Evolutionary conservation across 2,797 vertebrate genomes (phyloP).

Genomic region (Myotis pilosus): DNA sequence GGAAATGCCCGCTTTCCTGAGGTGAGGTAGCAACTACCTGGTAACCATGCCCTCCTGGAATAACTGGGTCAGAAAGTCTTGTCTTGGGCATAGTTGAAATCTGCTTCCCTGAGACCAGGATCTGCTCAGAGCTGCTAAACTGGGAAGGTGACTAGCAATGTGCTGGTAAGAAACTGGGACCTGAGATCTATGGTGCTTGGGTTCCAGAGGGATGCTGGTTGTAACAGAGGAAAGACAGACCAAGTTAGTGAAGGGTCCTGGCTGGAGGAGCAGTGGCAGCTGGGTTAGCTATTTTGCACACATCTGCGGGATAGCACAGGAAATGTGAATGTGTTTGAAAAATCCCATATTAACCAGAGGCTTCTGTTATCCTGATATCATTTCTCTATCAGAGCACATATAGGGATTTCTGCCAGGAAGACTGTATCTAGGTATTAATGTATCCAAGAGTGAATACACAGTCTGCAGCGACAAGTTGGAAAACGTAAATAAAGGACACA

Average conservation of each 20-base stretch:
- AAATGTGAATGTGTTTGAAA: background rate
- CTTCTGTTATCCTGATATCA: background rate
- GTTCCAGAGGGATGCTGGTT: background rate
- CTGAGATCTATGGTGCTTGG: background rate
- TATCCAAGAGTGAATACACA: background rate
- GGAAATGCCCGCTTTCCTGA: background rate
- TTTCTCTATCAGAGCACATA: background rate
- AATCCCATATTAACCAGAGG: background rate
- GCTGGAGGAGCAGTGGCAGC: background rate
- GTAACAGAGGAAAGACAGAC: background rate
- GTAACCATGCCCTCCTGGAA: background rate
- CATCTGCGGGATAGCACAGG: background rate
- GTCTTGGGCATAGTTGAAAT: background rate
- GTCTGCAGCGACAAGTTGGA: background rate
- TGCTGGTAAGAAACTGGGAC: background rate
- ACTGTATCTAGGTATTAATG: background rate
- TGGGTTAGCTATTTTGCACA: background rate
- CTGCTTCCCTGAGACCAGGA: background rate
- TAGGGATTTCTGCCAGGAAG: background rate
- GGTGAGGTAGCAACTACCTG: background rate
- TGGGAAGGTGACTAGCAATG: background rate
- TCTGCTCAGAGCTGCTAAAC: background rate
- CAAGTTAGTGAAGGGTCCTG: background rate
- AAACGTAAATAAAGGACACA: background rate
- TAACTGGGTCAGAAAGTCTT: background rate